phyloP scores from a whole-genome alignment of 2,113 vertebrate genomes.

The Hypanus sabinus region DNA sequence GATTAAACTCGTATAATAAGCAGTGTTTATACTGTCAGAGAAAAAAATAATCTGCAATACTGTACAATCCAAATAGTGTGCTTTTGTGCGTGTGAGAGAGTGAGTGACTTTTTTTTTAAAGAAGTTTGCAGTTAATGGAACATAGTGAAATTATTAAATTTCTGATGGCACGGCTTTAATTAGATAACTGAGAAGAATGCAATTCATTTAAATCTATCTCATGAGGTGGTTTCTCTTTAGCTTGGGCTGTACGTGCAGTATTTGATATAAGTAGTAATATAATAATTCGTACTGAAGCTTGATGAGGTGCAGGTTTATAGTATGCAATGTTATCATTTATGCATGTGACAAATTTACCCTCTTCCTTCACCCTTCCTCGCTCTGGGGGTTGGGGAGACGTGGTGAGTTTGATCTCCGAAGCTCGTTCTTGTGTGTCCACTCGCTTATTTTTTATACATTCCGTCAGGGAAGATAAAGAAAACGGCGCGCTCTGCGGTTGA shows the following conservation, averaged over 20 bases:
- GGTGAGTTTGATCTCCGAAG: background rate
- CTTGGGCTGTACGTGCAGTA: slow-evolving; percentile 96
- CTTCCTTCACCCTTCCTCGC: slow-evolving; percentile 80
- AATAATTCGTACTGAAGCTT: slow-evolving; percentile 98
- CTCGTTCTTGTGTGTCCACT: slow-evolving; percentile 64
- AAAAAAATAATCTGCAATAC: slow-evolving; percentile 72
- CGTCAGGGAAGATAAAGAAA: slow-evolving; percentile 91
- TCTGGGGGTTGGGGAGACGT: slow-evolving; percentile 55
- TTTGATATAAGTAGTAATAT: slow-evolving; percentile 85
- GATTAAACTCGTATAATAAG: slow-evolving; percentile 50
- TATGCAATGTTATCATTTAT: slow-evolving; percentile 99
- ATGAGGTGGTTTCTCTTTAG: slow-evolving; percentile 79
- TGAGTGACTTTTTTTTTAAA: slow-evolving; percentile 54
- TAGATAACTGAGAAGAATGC: slow-evolving; percentile 73
- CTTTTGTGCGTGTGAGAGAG: slow-evolving; percentile 2
- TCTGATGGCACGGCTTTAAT: slow-evolving; percentile 82
- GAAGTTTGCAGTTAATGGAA: slow-evolving; percentile 67
- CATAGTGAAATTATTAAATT: slow-evolving; percentile 72
- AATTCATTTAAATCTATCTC: slow-evolving; percentile 61
- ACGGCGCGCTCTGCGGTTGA: slow-evolving; percentile 54
- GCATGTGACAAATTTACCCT: slow-evolving; percentile 86
- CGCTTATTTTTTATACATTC: slow-evolving; percentile 98
- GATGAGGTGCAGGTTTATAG: slow-evolving; percentile 93
- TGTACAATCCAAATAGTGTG: slow-evolving; percentile 73
- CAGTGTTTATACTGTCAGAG: slow-evolving; percentile 83